Evolutionary conservation across 2,113 vertebrate species (phyloP).

Genomic region (Hydropotes inermis): DNA sequence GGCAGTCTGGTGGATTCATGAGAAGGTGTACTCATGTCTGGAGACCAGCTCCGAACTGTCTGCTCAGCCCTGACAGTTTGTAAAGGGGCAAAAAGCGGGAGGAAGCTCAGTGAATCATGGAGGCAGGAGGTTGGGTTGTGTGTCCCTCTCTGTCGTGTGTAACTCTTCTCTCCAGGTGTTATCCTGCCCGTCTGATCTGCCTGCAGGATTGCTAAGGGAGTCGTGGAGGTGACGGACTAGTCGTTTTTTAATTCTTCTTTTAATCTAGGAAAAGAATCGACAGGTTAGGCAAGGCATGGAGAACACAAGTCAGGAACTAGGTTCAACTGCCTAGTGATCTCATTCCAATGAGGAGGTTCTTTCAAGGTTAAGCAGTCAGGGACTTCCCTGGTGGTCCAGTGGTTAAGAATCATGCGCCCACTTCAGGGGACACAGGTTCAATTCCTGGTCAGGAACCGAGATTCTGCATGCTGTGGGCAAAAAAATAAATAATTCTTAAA

Average conservation of each 20-base stretch:
- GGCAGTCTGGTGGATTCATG: not conserved
- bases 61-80: not conserved
- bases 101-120: not conserved
- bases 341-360: not conserved
- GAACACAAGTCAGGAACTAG: not conserved
- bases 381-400: not conserved
- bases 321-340: not conserved
- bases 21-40: not conserved
- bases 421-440: not conserved
- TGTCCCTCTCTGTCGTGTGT: not conserved
- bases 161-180: not conserved
- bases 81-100: not conserved
- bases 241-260: not conserved
- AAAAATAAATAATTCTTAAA: not conserved
- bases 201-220: not conserved
- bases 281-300: not conserved
- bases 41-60: fast-evolving
- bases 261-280: not conserved
- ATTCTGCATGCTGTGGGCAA: not conserved
- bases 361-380: not conserved
- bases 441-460: not conserved
- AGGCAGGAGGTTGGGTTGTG: not conserved
- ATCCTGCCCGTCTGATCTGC: not conserved
- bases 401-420: not conserved
- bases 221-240: not conserved